Conservation (phyloP, 2,797 vertebrate species). For the Myotis myotis region DNA sequence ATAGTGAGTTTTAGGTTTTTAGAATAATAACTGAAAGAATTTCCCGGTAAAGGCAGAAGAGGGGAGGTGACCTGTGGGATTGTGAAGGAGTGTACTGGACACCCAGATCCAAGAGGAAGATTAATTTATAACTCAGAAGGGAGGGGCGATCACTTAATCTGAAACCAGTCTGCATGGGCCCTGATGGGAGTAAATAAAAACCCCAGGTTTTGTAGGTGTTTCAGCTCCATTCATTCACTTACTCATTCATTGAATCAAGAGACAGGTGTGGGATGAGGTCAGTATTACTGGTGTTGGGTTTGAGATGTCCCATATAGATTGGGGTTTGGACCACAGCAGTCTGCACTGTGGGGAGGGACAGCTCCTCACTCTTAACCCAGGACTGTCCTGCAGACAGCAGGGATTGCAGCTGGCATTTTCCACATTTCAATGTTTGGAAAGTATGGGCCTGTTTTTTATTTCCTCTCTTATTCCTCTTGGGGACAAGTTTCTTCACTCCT, state of each 20-base stretch:
- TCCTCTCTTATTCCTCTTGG: neutral
- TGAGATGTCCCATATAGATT: slow-evolving; percentile 51
- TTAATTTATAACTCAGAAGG: slow-evolving; percentile 39
- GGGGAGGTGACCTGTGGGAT: neutral
- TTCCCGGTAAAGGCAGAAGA: slow-evolving; percentile 28
- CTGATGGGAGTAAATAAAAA: slow-evolving; percentile 15
- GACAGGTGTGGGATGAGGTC: slow-evolving; percentile 6
- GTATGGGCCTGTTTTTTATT: neutral
- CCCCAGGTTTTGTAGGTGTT: neutral
- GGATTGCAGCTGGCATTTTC: neutral
- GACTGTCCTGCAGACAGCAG: neutral
- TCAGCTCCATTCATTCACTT: neutral
- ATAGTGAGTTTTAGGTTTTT: neutral
- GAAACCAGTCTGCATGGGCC: neutral
- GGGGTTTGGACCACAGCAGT: neutral
- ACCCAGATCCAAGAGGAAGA: slow-evolving; percentile 12
- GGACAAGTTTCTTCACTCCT: neutral
- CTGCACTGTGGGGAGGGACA: neutral
- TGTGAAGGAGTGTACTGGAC: neutral
- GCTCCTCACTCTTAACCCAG: neutral
- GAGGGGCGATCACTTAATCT: neutral
- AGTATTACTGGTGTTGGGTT: neutral
- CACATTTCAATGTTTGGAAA: neutral
- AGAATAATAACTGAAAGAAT: slow-evolving; percentile 44
- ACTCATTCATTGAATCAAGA: neutral